Percentiles rank a stretch among this genome's conserved stretches.
Evolutionary conservation across 37 sponge, comb jelly and placozoan genomes (phyloP).

Genomic region (Cladorhizidae sp.): DNA sequence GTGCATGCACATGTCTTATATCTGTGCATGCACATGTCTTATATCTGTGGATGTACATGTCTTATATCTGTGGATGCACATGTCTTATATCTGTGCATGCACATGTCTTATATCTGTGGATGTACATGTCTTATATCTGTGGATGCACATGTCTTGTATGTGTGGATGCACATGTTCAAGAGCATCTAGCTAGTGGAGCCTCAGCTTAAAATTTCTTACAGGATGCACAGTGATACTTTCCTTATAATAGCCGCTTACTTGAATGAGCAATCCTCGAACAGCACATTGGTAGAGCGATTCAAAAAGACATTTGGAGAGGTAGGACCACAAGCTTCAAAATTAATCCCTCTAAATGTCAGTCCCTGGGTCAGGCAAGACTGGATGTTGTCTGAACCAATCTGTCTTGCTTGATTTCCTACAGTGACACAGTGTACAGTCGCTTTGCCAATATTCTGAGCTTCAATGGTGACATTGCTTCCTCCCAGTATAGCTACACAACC

Average conservation of each 20-base stretch:
- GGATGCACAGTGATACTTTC: neutral
- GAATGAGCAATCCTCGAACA: conserved; percentile 59
- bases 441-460: conserved; percentile 22
- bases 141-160: too few species aligned
- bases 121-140: too few species aligned
- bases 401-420: conserved; percentile 4
- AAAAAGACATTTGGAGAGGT: conserved; percentile 59
- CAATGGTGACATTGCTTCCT: conserved; percentile 40
- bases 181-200: too few species aligned
- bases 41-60: too few species aligned
- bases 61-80: too few species aligned
- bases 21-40: too few species aligned
- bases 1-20: too few species aligned
- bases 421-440: conserved; percentile 38
- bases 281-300: conserved; percentile 15
- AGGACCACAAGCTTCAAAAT: conserved; percentile 66
- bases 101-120: too few species aligned
- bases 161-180: too few species aligned
- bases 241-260: conserved; percentile 28
- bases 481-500: conserved; percentile 8
- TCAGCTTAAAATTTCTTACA: neutral
- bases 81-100: too few species aligned
- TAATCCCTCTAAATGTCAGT: conserved; percentile 48
- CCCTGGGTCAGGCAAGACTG: conserved; percentile 8
- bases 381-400: conserved; percentile 31